Percentiles rank a stretch among this genome's conserved stretches.
Evolutionary conservation across 1,140 invertebrate genomes (phyloP).

Genomic region (Anadara kagoshimensis): DNA sequence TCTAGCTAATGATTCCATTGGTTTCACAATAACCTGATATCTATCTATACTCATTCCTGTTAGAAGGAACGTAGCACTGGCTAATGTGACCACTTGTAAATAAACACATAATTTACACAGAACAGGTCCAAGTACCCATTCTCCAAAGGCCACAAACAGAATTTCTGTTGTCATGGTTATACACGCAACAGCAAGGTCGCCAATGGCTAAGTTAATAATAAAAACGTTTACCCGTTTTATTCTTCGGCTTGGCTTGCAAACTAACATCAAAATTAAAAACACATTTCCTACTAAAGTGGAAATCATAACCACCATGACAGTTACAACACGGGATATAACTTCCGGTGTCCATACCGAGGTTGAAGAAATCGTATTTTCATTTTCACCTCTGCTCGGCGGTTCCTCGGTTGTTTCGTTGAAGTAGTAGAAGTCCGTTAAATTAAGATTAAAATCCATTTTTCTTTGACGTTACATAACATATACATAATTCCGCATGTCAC

Average conservation of each 20-base stretch:
- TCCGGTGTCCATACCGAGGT: slow-evolving; percentile 62
- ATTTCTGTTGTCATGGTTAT: slow-evolving; percentile 76
- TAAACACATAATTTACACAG: slow-evolving; percentile 74
- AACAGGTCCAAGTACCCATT: slow-evolving; percentile 74
- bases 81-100: slow-evolving; percentile 74
- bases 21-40: slow-evolving; percentile 70
- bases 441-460: too few relatives aligned
- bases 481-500: too few relatives aligned
- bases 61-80: slow-evolving; percentile 73
- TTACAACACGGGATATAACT: slow-evolving; percentile 66
- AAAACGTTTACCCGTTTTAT: slow-evolving; percentile 70
- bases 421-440: too few relatives aligned
- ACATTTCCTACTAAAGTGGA: slow-evolving; percentile 66
- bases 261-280: slow-evolving; percentile 58
- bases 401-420: too few relatives aligned
- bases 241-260: slow-evolving; percentile 58
- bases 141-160: slow-evolving; percentile 72
- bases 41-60: slow-evolving; percentile 75
- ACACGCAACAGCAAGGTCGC: slow-evolving; percentile 73
- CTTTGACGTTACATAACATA: too few relatives aligned
- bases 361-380: too few relatives aligned
- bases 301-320: slow-evolving; percentile 70
- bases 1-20: slow-evolving; percentile 62
- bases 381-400: too few relatives aligned
- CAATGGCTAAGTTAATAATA: slow-evolving; percentile 73